A percentile compares a stretch with the other conserved stretches of the same genome.
These are phyloP conservation scores for Xanthorhoe spadicearia DNA, from an alignment of 2,888 invertebrate species.

Conservation along the genomic window DNA sequence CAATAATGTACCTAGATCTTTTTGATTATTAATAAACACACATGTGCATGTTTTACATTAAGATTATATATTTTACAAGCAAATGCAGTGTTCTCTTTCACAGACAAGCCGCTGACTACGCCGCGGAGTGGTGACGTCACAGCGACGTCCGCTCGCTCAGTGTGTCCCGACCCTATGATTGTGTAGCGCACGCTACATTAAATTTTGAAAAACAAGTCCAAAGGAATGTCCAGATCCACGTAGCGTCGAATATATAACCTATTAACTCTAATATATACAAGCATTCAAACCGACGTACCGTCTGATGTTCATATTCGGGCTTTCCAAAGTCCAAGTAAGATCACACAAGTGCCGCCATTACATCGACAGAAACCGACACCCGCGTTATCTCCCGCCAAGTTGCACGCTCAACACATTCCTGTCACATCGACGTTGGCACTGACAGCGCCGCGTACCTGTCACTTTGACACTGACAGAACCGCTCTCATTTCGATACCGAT, in stretches of 20 bases:
- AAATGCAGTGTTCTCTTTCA: not conserved
- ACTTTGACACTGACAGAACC: not conserved
- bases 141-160: slow-evolving; percentile 16
- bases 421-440: not conserved
- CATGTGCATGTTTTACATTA: not conserved
- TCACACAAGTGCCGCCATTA: not conserved
- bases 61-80: not conserved
- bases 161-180: slow-evolving; percentile 33
- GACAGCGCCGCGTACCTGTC: not conserved
- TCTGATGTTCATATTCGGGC: slow-evolving; percentile 30
- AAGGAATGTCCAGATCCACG: slow-evolving; percentile 50
- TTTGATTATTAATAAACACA: not conserved
- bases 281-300: slow-evolving; percentile 41
- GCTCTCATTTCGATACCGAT: too few relatives aligned
- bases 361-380: too few relatives aligned
- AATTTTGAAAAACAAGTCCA: slow-evolving; percentile 41
- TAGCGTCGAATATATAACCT: slow-evolving; percentile 56
- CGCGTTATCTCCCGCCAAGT: too few relatives aligned
- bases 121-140: not conserved
- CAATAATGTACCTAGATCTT: not conserved
- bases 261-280: slow-evolving; percentile 73
- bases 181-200: slow-evolving; percentile 35
- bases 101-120: not conserved
- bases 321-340: not conserved
- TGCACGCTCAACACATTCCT: too few relatives aligned